A percentile compares a stretch with the other conserved stretches of the same genome.
Conservation (phyloP, 1,140 invertebrate species). For the Camponotus floridanus region DNA sequence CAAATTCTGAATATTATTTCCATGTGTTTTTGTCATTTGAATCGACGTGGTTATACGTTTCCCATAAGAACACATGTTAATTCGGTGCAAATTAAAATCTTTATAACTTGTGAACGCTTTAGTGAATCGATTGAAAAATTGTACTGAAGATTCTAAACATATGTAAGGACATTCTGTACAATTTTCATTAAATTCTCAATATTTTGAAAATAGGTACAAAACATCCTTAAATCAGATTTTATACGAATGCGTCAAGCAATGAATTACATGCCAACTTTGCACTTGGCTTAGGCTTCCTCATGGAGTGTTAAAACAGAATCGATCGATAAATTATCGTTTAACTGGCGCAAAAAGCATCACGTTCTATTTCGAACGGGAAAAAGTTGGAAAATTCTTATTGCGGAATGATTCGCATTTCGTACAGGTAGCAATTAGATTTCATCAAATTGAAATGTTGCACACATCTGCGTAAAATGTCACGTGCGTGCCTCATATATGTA, state of each 20-base stretch:
- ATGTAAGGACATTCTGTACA: too few relatives aligned
- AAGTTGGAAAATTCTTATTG: conserved; percentile 32
- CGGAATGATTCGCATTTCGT: conserved; percentile 33
- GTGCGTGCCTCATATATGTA: conserved; percentile 53
- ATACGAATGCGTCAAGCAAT: conserved; percentile 24
- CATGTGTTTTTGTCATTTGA: too few relatives aligned
- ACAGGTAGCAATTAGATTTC: conserved; percentile 72
- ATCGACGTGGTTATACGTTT: too few relatives aligned
- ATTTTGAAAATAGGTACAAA: too few relatives aligned
- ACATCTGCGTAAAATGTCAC: conserved; percentile 69
- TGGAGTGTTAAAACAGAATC: not conserved
- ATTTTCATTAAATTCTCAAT: too few relatives aligned
- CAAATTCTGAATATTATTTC: too few relatives aligned
- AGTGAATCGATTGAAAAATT: too few relatives aligned
- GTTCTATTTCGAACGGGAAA: not conserved
- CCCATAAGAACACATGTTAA: too few relatives aligned
- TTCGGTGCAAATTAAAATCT: too few relatives aligned
- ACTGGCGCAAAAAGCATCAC: conserved; percentile 51
- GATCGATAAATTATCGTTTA: conserved; percentile 59
- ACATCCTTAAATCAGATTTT: conserved; percentile 47
- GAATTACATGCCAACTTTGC: conserved; percentile 30
- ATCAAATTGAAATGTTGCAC: conserved; percentile 71
- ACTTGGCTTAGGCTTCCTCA: conserved; percentile 5
- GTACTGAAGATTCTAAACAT: too few relatives aligned
- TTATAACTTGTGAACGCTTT: too few relatives aligned